phyloP scores from a whole-genome alignment of 2,888 invertebrate species.

The Gortyna flavago region DNA sequence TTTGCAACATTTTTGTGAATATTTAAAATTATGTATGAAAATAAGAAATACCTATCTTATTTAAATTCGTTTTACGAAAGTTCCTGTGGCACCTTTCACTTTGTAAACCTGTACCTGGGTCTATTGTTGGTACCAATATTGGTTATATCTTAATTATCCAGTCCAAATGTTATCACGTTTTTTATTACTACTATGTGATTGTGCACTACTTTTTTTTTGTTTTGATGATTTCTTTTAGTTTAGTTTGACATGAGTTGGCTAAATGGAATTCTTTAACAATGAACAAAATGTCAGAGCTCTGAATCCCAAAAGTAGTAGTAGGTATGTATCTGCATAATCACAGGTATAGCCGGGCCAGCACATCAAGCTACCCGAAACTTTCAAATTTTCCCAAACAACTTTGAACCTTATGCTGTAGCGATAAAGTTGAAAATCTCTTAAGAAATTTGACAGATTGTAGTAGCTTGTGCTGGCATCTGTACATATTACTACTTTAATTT shows the following conservation, averaged over 20 bases:
- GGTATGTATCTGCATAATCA: not conserved
- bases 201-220: not conserved
- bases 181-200: constrained; percentile 13
- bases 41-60: not conserved
- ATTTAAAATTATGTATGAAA: constrained; percentile 6
- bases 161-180: constrained; percentile 6
- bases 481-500: not conserved
- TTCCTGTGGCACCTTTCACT: constrained; percentile 9
- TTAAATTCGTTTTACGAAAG: constrained; percentile 26
- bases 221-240: not conserved
- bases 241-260: constrained; percentile 6
- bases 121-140: constrained; percentile 9
- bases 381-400: too few species aligned
- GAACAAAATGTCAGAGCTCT: constrained; percentile 14
- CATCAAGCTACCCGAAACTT: too few species aligned
- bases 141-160: constrained; percentile 10
- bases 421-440: too few species aligned
- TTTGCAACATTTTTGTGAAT: not conserved
- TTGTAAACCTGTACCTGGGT: not conserved
- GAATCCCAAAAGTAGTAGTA: not conserved
- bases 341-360: too few species aligned
- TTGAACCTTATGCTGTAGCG: too few species aligned
- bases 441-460: too few species aligned
- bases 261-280: constrained; percentile 18
- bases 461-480: too few species aligned